Evolutionary conservation across 2,888 invertebrate genomes (phyloP), one percentile per base, ranked within the genome.

Genomic region (Meandrusa payeni): DNA sequence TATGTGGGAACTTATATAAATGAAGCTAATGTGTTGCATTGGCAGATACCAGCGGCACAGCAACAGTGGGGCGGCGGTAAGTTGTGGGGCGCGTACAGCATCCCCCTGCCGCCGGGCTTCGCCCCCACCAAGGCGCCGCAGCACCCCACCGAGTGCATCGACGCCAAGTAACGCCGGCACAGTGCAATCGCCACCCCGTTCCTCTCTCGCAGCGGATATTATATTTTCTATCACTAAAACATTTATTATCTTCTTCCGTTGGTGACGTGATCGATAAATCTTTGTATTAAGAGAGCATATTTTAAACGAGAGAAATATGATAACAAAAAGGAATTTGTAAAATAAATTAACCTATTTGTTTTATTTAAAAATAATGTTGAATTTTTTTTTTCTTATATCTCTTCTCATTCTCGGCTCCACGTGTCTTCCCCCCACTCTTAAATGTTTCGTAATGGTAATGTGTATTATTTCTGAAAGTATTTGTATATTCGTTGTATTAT

Each of bases 291-390:
- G 79, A 78, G 82, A 86, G 75, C 78, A 78, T 87, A 86, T 85
- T 86, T 81, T 86, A 85, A 44, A 85, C 74, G 79, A 86, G 85
- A 87, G 86, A 83, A 86, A 86, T 83, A 87, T 86, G 86, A 86
- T 86, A 86, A 85, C 85, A 80, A 81, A 79, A 81, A 85, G 80
- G 81, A 83, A 83, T 85, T 86, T 86, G 79, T 85, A 83, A 83
- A 86, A 86, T 85, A 82, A 86, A 87, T 83, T 87, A 83, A 86
- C 79, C 69, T 81, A 86, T 82, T 86, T 82, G 87, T 87, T 86
- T 87, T 85, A 86, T 87, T 86, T 82, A 67, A 71, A 70, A 57
- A 59, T 56, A 45, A 47, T 50, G 50, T 33, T 55, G 50, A 53
- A 31, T 53, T 59, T 48, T 49, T 52, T 45, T 51, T 51, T 55